Evolutionary conservation across 1,140 invertebrate genomes (phyloP), one percentile per base, ranked within the genome.

Genomic region (Ceratosolen solmsi): DNA sequence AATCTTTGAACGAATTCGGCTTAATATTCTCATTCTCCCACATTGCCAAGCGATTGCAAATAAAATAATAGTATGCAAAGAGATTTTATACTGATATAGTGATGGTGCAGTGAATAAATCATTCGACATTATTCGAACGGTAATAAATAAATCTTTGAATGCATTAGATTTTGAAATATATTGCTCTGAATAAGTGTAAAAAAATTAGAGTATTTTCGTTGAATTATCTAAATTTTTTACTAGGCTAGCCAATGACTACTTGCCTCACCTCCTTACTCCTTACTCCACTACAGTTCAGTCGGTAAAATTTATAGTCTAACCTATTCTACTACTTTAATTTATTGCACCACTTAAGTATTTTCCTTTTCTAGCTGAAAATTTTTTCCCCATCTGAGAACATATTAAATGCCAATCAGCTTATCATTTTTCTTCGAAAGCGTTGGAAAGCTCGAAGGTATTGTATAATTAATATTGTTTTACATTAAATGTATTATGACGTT

Each of bases 81-180:
- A 20, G 20, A 65, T 33, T 15, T 17, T 65, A 36, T 22, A 15
- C 20, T 36, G 33, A 36, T 36, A 8, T 2, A 60, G 33, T 22
- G 60, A 65, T 22, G 30, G 15, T 1, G 30, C 11, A 65, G 30
- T 20, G 17, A 36, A 8, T 65, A 65, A 65, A 65, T 65, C 60
- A 65, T 36, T 20, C 2, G 3, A 65, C 17, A 65, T 22, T 65
- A 36, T 36, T 17, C 60, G 11, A 65, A 5, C 60, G 27, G 60
- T 30, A 17, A 36, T 65, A 65, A 65, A 65, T 65, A 36, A 65
- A n/a, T 65, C 60, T 65, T 65, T 36, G 60, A 65, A 65, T 65
- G 25, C 60, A 7, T 65, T 65, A 65, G 60, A 65, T 65, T 36
- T 65, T 65, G 60, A 65, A 65, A 65, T 36, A 33, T 36, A 4